Evolutionary conservation across 2,888 invertebrate species (phyloP).

Genomic region (Heliothis peltigera): DNA sequence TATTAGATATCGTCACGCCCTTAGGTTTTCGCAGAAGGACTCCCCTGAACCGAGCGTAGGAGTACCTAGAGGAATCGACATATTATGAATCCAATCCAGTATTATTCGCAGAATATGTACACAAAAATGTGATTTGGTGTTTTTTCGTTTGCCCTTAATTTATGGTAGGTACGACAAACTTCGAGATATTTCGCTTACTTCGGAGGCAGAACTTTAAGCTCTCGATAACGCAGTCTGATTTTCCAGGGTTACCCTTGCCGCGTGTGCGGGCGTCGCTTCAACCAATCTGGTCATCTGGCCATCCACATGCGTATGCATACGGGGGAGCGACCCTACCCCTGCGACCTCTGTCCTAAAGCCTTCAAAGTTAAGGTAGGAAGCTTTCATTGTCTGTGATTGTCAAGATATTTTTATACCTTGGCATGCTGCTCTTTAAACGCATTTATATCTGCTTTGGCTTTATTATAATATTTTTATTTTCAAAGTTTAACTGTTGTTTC

Average conservation of each 20-base stretch:
- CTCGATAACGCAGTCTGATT: slow-evolving; percentile 7
- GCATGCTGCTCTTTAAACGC: too few species aligned
- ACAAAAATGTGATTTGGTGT: too few species aligned
- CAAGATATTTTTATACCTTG: too few species aligned
- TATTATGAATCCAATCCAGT: background rate
- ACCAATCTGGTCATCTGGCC: slow-evolving; percentile 89
- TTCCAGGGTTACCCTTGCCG: slow-evolving; percentile 88
- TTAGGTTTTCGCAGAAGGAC: slow-evolving; percentile 20
- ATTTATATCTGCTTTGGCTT: too few species aligned
- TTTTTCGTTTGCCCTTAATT: too few species aligned
- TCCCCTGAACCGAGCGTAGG: slow-evolving; percentile 9
- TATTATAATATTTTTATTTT: too few species aligned
- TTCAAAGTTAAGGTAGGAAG: slow-evolving; percentile 89
- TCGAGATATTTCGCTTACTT: too few species aligned
- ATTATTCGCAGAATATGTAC: slow-evolving; percentile 12
- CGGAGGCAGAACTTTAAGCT: background rate
- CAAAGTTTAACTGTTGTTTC: too few species aligned
- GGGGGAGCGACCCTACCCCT: slow-evolving; percentile 90
- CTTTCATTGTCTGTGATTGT: too few species aligned
- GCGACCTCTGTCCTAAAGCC: slow-evolving; percentile 87
- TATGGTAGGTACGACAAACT: too few species aligned
- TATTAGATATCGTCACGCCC: slow-evolving; percentile 35
- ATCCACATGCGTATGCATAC: slow-evolving; percentile 91
- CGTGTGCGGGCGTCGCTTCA: slow-evolving; percentile 89
- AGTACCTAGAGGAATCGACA: slow-evolving; percentile 7